These are phyloP conservation scores for Cryptocephalus primarius DNA, from an alignment of 2,888 invertebrate genomes.

Conservation along the genomic window DNA sequence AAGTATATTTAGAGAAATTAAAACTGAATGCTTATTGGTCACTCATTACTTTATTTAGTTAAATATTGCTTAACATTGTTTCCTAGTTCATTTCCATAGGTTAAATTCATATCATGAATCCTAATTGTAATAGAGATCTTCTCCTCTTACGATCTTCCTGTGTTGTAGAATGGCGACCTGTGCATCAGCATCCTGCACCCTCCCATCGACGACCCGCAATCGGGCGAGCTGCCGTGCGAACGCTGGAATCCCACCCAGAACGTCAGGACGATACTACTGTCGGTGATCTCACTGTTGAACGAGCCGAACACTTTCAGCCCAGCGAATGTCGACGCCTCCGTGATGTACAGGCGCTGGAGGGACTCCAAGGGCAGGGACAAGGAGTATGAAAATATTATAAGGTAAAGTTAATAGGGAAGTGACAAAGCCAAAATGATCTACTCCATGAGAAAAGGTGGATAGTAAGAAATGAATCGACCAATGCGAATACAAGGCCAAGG, in stretches of 20 bases:
- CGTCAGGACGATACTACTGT: constrained; percentile 94
- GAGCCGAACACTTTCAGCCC: constrained; percentile 99
- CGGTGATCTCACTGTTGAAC: constrained; percentile 96
- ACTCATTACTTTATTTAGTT: too few species aligned
- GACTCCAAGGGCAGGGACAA: constrained; percentile 96
- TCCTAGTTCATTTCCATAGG: too few species aligned
- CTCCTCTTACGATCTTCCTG: neutral
- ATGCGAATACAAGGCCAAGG: too few species aligned
- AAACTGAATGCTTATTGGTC: too few species aligned
- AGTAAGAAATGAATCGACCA: too few species aligned
- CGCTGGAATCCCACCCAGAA: constrained; percentile 99
- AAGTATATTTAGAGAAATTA: too few species aligned
- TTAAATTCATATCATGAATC: too few species aligned
- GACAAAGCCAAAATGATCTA: constrained; percentile 91
- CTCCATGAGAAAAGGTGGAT: constrained; percentile 95
- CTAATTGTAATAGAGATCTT: too few species aligned
- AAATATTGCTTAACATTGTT: too few species aligned
- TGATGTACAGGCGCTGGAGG: constrained; percentile 98
- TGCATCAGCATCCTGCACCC: constrained; percentile 99
- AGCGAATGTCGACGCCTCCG: constrained; percentile 98
- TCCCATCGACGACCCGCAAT: constrained; percentile 98
- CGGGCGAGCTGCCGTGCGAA: constrained; percentile 97
- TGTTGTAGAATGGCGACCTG: constrained; percentile 85
- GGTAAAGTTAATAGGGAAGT: constrained; percentile 65
- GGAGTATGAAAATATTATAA: constrained; percentile 98